Conservation (phyloP, 2,888 invertebrate genomes). For the Tenodera sinensis region DNA sequence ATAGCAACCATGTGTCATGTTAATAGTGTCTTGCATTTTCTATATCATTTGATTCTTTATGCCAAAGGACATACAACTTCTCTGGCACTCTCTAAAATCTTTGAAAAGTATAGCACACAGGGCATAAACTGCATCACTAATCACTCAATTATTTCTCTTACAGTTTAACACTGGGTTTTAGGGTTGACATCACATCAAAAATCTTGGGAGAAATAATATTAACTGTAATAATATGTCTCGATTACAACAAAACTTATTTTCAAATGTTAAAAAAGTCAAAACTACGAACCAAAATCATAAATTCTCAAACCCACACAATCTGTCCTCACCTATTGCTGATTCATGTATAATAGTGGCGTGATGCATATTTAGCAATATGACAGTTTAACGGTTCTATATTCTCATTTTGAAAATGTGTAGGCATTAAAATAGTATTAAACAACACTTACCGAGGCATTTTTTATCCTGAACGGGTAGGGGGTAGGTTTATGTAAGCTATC, state of each 20-base stretch:
- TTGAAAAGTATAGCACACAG: not conserved
- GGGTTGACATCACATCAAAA: not conserved
- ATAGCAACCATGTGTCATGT: too few species aligned
- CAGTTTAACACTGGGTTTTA: not conserved
- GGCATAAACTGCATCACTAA: not conserved
- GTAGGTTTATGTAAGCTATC: too few species aligned
- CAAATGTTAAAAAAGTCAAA: not conserved
- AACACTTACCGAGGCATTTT: too few species aligned
- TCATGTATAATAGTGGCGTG: too few species aligned
- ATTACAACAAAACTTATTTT: not conserved
- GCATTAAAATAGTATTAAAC: too few species aligned
- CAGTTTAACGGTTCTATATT: not conserved
- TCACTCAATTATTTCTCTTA: not conserved
- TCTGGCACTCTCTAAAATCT: not conserved
- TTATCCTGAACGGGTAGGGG: too few species aligned
- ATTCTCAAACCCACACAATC: not conserved
- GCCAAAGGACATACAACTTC: not conserved
- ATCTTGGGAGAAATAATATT: not conserved
- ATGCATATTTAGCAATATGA: too few species aligned
- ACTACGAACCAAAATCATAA: not conserved
- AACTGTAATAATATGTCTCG: not conserved
- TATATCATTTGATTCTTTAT: not conserved
- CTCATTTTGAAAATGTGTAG: too few species aligned
- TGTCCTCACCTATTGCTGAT: not conserved
- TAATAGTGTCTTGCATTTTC: too few species aligned